Evolutionary conservation across 2,888 invertebrate genomes (phyloP).

Genomic region (Noctua janthe): DNA sequence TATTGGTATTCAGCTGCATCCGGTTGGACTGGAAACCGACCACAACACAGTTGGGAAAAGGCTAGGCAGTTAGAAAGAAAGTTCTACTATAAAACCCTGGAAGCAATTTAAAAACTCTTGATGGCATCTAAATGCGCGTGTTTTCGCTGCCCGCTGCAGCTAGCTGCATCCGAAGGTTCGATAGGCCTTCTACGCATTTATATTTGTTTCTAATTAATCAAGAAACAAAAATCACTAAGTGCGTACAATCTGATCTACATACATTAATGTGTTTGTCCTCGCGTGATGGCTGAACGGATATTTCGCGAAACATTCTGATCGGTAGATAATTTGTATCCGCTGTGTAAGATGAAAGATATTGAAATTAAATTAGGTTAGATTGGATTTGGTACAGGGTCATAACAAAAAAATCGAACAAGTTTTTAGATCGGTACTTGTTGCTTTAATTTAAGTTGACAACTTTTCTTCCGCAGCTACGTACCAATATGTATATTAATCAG

Average conservation of each 20-base stretch:
- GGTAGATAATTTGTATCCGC: slow-evolving; percentile 54
- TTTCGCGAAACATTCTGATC: slow-evolving; percentile 52
- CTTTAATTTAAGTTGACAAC: slow-evolving; percentile 1
- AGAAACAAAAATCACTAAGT: slow-evolving; percentile 5
- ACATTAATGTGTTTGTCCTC: slow-evolving; percentile 48
- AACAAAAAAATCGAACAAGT: background rate
- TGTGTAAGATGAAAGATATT: slow-evolving; percentile 53
- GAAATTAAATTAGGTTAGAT: slow-evolving; percentile 41
- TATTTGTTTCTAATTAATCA: slow-evolving; percentile 5
- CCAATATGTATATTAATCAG: background rate
- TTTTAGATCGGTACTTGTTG: background rate
- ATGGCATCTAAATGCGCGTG: background rate
- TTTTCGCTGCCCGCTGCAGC: too few species aligned
- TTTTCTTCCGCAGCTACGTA: background rate
- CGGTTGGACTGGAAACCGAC: background rate
- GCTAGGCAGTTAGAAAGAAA: background rate
- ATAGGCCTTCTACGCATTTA: background rate
- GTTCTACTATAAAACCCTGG: background rate
- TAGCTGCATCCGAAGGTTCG: background rate
- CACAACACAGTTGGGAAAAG: background rate
- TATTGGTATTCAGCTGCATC: background rate
- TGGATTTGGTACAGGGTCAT: slow-evolving; percentile 39
- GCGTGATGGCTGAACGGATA: slow-evolving; percentile 56
- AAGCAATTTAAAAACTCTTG: background rate
- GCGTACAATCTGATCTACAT: slow-evolving; percentile 11